Evolutionary conservation across 2,888 invertebrate species (phyloP), one percentile per base, ranked within the genome.

Genomic region (Mythimna pallens): DNA sequence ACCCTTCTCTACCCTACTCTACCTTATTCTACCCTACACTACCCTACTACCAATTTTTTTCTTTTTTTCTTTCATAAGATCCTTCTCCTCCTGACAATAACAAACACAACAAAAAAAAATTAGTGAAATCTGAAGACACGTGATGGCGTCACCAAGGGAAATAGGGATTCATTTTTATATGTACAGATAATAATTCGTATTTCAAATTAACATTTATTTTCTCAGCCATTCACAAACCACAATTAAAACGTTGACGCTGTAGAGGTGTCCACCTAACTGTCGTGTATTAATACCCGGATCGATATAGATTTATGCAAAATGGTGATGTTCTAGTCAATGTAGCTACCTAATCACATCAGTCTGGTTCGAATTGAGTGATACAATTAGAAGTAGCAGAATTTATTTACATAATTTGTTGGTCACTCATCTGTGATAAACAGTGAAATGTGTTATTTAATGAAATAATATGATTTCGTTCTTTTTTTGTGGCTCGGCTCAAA

Each of bases 361-460:
- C 63, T 65, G 62, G 70, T 85, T 66, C 62, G 61, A 76, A 73
- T 73, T 75, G 71, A 83, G 65, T 80, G 81, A 76, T 84, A 85
- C 83, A 73, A 83, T 84, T 83, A 80, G 70, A 61, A 76, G 70
- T 59, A 83, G 78, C 72, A 20, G 78, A 81, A 83, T 76, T 71
- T 47, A 84, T 84, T 85, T 67, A 55, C 86, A 84, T 84, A 84
- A 83, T 73, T 85, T 65, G 62, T 59, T 76, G 77, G 75, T 71
- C 76, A 76, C 61, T 79, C 77, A 80, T 73, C 76, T 81, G 17
- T 59, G 62, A 70, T 65, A 52, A 20, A 36, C 52, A 47, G 50
- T 22, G 52, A 79, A 80, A 73, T 80, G 25, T 55, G 58, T 34
- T 54, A 12, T 25, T 66, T 58, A 52, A 34, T 34, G 2, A 76